phyloP scores from a whole-genome alignment of 1,140 invertebrate genomes.

The Rhizoglyphus robini region DNA sequence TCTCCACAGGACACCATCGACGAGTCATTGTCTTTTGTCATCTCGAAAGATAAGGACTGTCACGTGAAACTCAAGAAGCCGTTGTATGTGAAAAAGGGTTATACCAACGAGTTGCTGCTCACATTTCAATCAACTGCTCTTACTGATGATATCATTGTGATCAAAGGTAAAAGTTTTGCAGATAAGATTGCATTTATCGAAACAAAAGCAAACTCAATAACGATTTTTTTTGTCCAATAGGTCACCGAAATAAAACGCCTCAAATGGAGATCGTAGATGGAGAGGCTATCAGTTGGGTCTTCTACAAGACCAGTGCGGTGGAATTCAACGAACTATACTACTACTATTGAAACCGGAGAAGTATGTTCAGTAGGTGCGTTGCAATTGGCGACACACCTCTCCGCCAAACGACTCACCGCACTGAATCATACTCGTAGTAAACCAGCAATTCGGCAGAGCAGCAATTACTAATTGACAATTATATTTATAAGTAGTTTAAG shows the following conservation, averaged over 20 bases:
- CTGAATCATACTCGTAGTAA: neutral
- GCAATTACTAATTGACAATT: neutral
- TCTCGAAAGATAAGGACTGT: conserved; percentile 29
- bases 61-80: conserved; percentile 27
- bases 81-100: conserved; percentile 26
- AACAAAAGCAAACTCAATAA: neutral
- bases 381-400: neutral
- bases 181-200: too few relatives aligned
- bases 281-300: conserved; percentile 23
- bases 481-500: neutral
- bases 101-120: conserved; percentile 27
- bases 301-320: conserved; percentile 18
- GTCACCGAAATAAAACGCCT: conserved; percentile 20
- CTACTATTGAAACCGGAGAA: conserved; percentile 19
- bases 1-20: conserved; percentile 22
- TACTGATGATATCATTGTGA: conserved; percentile 24
- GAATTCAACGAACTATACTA: conserved; percentile 26
- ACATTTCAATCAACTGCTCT: conserved; percentile 23
- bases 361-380: neutral
- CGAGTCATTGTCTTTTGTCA: conserved; percentile 23
- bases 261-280: conserved; percentile 23
- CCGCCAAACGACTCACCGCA: neutral
- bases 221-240: neutral
- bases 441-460: neutral
- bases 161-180: too few relatives aligned